Base-by-base conservation (phyloP, 2,797 vertebrate species). In the Capromys pilorides region DNA sequence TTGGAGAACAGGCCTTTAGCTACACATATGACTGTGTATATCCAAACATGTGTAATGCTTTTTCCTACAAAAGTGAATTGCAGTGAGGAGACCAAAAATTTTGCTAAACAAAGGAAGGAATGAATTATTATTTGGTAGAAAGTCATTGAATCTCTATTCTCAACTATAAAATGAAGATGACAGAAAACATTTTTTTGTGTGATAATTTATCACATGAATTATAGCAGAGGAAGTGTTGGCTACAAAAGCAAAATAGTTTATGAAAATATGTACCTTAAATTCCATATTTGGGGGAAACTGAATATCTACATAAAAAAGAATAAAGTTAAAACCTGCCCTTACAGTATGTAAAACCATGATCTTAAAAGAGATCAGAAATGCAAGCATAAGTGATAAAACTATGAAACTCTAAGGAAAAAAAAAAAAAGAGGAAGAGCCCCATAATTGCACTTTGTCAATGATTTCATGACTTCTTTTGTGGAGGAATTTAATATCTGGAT, bases 221-320 rank as follows among this genome's bases (percentile, higher is more conserved):
- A 18, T 39, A 78, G 6, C 19, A 92, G 36, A 73, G 77, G 67
- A 4, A 69, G 0, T 61, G 0, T 41, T 75, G 9, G 36, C 31
- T 71, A 91, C 1, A 73, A 2, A 77, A 69, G 2, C 4, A 93
- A 90, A 86, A 51, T n/a, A 75, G 6, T 41, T 51, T 19, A 28
- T 71, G 33, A 86, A 94, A 75, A 86, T 33, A 51, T 86, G 94
- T 91, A 54, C n/a, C 49, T 82, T 79, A 88, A 90, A 33, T 7
- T 66, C 51, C 0, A 4, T 41, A 33, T 78, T 64, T 78, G 49
- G 31, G 16, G 45, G 88, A 81, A 90, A 41, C 4, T 71, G 11
- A 61, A 41, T 61, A 82, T 24, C 1, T 2, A 10, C 2, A 59
- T 31, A 16, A 12, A 57, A 66, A 67, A 57, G 2, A 51, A 54